Percentiles rank a stretch among this genome's conserved stretches.
Conservation (phyloP, 2,888 invertebrate species). For the Pediacus dermestoides region DNA sequence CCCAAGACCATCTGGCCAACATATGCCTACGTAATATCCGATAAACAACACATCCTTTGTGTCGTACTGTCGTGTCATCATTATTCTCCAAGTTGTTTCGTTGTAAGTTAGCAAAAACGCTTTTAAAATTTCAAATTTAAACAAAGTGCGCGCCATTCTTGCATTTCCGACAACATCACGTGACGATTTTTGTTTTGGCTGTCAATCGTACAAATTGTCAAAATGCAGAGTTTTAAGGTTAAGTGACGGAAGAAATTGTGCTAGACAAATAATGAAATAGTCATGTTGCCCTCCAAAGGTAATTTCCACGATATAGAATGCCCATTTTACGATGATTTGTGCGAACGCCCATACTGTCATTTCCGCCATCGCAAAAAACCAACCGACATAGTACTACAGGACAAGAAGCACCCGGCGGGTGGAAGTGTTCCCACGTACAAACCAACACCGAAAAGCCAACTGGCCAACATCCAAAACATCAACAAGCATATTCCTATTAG, state of each 20-base stretch:
- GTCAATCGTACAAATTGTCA: no score
- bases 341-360: slow-evolving; percentile 89
- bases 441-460: slow-evolving; percentile 52
- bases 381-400: slow-evolving; percentile 47
- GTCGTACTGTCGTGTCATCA: no score
- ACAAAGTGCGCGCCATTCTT: no score
- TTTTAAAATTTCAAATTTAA: no score
- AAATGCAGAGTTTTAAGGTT: no score
- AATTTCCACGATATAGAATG: slow-evolving; percentile 83
- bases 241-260: no score
- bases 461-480: slow-evolving; percentile 41
- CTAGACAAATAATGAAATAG: no score
- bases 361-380: slow-evolving; percentile 76
- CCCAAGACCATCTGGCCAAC: slow-evolving; percentile 18
- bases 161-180: no score
- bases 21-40: slow-evolving; percentile 10
- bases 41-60: no score
- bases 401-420: slow-evolving; percentile 47
- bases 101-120: no score
- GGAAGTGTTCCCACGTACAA: slow-evolving; percentile 45
- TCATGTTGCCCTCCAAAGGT: slow-evolving; percentile 91
- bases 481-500: slow-evolving; percentile 51
- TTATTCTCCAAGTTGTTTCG: no score
- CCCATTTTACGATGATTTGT: slow-evolving; percentile 78
- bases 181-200: no score